Evolutionary conservation across 2,888 invertebrate species (phyloP), one percentile per base, ranked within the genome.

Genomic region (Plagiodera versicolora): DNA sequence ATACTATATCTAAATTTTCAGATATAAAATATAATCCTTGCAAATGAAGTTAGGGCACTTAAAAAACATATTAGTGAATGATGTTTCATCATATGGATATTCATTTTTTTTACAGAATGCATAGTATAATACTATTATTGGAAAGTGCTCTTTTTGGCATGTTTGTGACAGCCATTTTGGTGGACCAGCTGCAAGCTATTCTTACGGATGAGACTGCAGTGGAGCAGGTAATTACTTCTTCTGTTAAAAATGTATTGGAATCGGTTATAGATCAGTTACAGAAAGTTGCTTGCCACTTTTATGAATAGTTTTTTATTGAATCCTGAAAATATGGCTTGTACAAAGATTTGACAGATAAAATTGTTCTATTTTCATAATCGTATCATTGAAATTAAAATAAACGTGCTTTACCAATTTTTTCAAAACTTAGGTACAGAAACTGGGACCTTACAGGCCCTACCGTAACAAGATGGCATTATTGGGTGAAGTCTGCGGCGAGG

Each of bases 101-200:
- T 56, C 39, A 52, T 35, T 61, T 44, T 45, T 51, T 57, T 67
- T 65, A 16, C 81, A 93, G 93, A 78, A 84, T 95, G 72, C 94
- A 95, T 79, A 89, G 90, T 68, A 89, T 94, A 51, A 87, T 92
- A 71, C 81, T 94, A 66, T 83, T 92, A 60, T 80, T 95, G 79
- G 94, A 94, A 78, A 89, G 91, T 60, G 85, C 90, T 6, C 81
- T 95, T 20, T 95, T 95, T 81, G 94, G 94, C 8, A 85, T 95
- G 76, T 95, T 95, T 79, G 94, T 94, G 14, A 83, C 90, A 59
- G 92, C 92, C 45, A 93, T 95, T 66, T 86, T 94, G 80, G 88
- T 91, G 69, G 94, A 94, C 82, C 92, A 94, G 80, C 82, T 94
- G 67, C 89, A 91, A 77, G 91, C 92, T 8, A 91, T 94, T 71